Percentiles rank a stretch among this genome's conserved stretches.
Evolutionary conservation across 2,797 vertebrate genomes (phyloP).

Genomic region (Ateles fusciceps): DNA sequence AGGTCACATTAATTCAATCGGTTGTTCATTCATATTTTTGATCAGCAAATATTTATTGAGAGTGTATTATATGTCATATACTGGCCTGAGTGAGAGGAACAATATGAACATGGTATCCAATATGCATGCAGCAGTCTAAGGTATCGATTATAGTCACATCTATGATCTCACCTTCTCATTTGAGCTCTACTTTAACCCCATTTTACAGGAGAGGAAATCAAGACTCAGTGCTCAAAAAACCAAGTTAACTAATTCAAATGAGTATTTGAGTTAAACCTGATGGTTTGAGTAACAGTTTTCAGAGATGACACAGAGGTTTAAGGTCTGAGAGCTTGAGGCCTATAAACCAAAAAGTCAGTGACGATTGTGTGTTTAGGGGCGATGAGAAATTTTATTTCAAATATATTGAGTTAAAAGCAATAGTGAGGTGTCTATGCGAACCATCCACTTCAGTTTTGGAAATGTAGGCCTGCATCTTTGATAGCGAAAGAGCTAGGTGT

Average conservation of each 20-base stretch:
- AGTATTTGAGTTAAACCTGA: neutral
- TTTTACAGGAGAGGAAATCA: neutral
- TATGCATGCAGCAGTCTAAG: neutral
- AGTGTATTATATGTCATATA: neutral
- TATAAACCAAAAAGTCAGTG: neutral
- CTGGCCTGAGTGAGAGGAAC: neutral
- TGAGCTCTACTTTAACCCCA: neutral
- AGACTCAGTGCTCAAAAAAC: neutral
- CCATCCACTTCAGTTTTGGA: neutral
- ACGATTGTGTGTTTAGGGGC: neutral
- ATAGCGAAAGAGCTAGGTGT: neutral
- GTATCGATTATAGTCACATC: neutral
- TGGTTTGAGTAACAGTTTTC: neutral
- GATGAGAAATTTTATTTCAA: neutral
- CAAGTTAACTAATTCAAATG: neutral
- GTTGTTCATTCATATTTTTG: neutral
- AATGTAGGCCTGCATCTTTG: neutral
- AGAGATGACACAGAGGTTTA: neutral
- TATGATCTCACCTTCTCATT: neutral
- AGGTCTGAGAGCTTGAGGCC: neutral
- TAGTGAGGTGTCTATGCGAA: neutral
- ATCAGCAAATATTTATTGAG: neutral
- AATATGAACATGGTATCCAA: neutral
- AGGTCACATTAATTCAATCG: neutral
- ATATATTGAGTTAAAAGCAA: neutral